A percentile compares a stretch with the other conserved stretches of the same genome.
These are phyloP conservation scores for Acanthosoma haemorrhoidale DNA, from an alignment of 2,888 invertebrate genomes.

Conservation along the genomic window DNA sequence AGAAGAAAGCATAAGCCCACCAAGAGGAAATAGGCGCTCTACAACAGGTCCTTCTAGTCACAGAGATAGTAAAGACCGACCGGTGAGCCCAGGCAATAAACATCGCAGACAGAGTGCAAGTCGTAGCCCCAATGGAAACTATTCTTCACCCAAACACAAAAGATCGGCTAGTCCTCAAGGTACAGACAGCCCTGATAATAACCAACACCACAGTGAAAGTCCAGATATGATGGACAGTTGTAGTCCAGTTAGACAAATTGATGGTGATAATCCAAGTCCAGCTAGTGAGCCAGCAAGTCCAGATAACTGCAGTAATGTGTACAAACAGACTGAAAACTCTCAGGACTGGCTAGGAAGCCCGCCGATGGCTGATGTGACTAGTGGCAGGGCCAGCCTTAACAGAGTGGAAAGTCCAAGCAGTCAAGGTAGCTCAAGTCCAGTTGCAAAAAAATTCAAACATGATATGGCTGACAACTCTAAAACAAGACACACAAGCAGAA, in stretches of 20 bases:
- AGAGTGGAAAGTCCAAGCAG: slow-evolving; percentile 10
- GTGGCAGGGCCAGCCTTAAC: not conserved
- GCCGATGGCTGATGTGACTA: not conserved
- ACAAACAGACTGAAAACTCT: slow-evolving; percentile 20
- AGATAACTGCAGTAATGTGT: slow-evolving; percentile 37
- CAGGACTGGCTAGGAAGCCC: slow-evolving; percentile 9
- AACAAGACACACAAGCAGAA: not conserved
- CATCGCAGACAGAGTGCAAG: not conserved
- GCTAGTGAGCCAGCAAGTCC: slow-evolving; percentile 48
- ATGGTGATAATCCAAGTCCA: slow-evolving; percentile 45
- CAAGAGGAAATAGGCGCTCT: not conserved
- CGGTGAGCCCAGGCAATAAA: too few relatives aligned
- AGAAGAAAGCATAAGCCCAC: not conserved
- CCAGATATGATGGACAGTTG: slow-evolving; percentile 20
- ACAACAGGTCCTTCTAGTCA: not conserved
- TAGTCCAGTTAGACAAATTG: slow-evolving; percentile 44
- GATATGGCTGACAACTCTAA: not conserved
- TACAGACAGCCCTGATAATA: not conserved
- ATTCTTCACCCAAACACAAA: not conserved
- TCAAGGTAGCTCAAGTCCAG: slow-evolving; percentile 14
- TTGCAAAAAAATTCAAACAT: not conserved
- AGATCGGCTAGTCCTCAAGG: not conserved
- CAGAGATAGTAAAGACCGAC: not conserved
- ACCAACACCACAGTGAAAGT: slow-evolving; percentile 17
- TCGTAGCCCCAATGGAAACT: not conserved